Conservation (phyloP, 2,113 vertebrate genomes). For the Pseudorectes ferrugineus region DNA sequence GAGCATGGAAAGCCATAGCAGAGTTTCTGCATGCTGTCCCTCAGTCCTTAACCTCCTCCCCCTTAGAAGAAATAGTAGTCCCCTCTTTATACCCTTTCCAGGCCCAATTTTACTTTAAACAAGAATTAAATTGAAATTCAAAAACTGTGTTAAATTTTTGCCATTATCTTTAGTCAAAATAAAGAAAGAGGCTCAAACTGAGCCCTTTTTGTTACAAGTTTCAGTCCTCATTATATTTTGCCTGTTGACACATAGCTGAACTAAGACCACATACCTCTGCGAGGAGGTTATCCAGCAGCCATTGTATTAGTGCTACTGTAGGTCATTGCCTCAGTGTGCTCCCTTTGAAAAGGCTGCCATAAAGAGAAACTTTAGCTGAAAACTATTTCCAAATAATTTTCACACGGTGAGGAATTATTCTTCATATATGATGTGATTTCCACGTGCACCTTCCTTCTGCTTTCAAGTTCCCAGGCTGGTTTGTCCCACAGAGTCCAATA, state of each 20-base stretch:
- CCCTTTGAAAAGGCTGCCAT: background rate
- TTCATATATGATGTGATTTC: conserved; percentile 39
- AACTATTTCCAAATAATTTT: conserved; percentile 46
- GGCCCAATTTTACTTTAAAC: background rate
- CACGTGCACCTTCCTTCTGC: background rate
- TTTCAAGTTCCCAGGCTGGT: conserved; percentile 42
- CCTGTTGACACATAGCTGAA: background rate
- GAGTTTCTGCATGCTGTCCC: background rate
- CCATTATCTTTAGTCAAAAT: background rate
- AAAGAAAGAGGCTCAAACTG: background rate
- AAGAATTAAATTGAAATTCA: background rate
- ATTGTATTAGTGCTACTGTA: background rate
- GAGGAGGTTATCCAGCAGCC: background rate
- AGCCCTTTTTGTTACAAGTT: background rate
- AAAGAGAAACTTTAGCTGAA: background rate
- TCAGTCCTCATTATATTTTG: background rate
- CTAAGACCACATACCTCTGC: background rate
- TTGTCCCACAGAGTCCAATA: conserved; percentile 50
- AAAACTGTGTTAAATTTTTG: background rate
- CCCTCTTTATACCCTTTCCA: background rate
- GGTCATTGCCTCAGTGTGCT: conserved; percentile 16
- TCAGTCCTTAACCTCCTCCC: background rate
- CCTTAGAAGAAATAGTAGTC: background rate
- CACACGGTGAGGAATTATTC: conserved; percentile 33
- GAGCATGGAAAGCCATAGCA: background rate